Conservation (phyloP, 2,888 invertebrate species). For the Auanema freiburgensis region DNA sequence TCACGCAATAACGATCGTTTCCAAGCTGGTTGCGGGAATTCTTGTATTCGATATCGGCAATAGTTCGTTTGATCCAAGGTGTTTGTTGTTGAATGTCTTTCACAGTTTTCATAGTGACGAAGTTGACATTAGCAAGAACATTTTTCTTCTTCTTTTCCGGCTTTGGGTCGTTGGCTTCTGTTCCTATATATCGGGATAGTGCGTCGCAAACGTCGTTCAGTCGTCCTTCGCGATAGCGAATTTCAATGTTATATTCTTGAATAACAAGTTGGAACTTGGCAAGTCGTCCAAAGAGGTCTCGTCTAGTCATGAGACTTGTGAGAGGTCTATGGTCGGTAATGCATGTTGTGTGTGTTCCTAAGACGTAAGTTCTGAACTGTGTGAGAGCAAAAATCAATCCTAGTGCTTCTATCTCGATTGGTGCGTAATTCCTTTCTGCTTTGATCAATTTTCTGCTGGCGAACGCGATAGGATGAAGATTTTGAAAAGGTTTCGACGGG, state of each 20-base stretch:
- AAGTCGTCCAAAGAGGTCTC: slow-evolving; percentile 25
- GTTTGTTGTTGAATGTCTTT: slow-evolving; percentile 6
- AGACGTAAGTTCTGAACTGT: slow-evolving; percentile 26
- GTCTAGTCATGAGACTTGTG: slow-evolving; percentile 15
- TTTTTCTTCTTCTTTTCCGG: background rate
- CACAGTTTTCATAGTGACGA: background rate
- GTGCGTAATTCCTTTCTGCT: slow-evolving; percentile 22
- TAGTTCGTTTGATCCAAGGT: slow-evolving; percentile 6
- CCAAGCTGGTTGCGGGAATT: background rate
- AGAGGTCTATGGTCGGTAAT: slow-evolving; percentile 30
- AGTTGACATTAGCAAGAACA: background rate
- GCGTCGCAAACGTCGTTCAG: slow-evolving; percentile 35
- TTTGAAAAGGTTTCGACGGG: background rate
- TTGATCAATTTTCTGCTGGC: slow-evolving; percentile 21
- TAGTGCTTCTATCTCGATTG: slow-evolving; percentile 31
- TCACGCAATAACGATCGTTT: slow-evolving; percentile 9
- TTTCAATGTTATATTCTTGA: slow-evolving; percentile 26
- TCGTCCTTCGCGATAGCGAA: slow-evolving; percentile 37
- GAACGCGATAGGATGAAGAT: slow-evolving; percentile 24
- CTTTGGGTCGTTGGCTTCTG: slow-evolving; percentile 10
- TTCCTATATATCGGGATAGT: slow-evolving; percentile 16
- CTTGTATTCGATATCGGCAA: background rate
- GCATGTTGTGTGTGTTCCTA: slow-evolving; percentile 19
- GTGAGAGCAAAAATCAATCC: slow-evolving; percentile 18
- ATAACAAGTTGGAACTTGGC: slow-evolving; percentile 25